A percentile compares a stretch with the other conserved stretches of the same genome.
These are phyloP conservation scores for Dasyurus viverrinus DNA, from an alignment of 2,113 vertebrate genomes.

Conservation along the genomic window DNA sequence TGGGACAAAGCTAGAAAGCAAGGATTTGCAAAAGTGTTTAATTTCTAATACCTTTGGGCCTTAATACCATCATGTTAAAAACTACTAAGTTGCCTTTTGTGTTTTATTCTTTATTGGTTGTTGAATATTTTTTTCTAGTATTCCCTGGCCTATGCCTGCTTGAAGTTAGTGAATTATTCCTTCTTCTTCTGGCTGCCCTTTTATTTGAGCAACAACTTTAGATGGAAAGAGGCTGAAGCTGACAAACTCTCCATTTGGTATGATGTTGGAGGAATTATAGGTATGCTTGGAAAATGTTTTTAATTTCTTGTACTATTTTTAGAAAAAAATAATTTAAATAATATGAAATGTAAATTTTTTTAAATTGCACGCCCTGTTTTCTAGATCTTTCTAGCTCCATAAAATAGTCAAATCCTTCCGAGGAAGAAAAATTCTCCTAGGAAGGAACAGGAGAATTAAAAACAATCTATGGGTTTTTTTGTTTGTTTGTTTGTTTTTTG, in stretches of 20 bases:
- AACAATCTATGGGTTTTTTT: neutral
- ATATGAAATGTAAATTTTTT: conserved; percentile 24
- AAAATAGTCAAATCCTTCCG: conserved; percentile 9
- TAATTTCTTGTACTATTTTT: neutral
- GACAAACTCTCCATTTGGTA: conserved; percentile 97
- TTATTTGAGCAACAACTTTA: conserved; percentile 95
- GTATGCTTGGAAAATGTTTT: conserved; percentile 79
- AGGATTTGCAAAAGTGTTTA: neutral
- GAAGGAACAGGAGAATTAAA: neutral
- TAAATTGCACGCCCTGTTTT: neutral
- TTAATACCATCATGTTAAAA: neutral
- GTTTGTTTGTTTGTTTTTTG: no score
- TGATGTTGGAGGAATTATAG: conserved; percentile 96
- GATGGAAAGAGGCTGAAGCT: conserved; percentile 95
- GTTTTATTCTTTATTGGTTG: neutral
- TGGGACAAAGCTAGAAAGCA: neutral
- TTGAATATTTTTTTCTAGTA: conserved; percentile 85
- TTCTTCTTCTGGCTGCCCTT: conserved; percentile 99
- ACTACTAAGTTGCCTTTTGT: neutral
- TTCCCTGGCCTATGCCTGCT: conserved; percentile 94
- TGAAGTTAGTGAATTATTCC: conserved; percentile 98
- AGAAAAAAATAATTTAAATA: neutral
- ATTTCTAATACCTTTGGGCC: neutral
- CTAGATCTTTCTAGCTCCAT: neutral
- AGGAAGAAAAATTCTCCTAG: neutral